Percentiles rank a stretch among this genome's conserved stretches.
phyloP scores from a whole-genome alignment of 2,113 vertebrate species.

The Solenodon paradoxus region DNA sequence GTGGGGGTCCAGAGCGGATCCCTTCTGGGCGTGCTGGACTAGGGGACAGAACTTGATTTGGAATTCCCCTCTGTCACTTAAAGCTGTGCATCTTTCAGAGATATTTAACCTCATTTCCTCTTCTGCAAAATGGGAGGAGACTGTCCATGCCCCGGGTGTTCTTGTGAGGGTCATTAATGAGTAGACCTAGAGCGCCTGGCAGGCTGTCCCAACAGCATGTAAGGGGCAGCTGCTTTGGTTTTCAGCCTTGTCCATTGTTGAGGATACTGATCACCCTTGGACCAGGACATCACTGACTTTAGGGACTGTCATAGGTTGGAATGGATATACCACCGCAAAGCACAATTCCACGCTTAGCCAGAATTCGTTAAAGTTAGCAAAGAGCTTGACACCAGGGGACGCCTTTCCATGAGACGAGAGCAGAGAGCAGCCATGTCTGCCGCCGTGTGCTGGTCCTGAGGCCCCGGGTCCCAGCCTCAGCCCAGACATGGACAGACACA shows the following conservation, averaged over 20 bases:
- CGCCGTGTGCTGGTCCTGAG: fast-evolving
- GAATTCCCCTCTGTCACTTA: neutral
- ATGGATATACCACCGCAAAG: neutral
- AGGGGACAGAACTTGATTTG: neutral
- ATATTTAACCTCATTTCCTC: neutral
- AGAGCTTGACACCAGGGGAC: neutral
- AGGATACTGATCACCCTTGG: neutral
- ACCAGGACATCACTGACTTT: neutral
- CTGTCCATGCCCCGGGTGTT: neutral
- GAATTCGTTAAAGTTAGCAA: neutral
- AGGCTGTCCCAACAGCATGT: neutral
- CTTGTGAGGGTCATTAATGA: neutral
- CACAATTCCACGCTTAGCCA: neutral
- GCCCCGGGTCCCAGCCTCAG: fast-evolving
- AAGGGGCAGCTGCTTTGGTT: neutral
- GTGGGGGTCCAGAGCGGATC: neutral
- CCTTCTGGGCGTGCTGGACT: neutral
- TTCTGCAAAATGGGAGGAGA: neutral
- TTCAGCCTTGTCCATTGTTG: neutral
- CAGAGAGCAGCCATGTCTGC: neutral
- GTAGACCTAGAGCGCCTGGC: no score
- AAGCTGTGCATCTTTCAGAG: neutral
- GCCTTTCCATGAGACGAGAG: no score
- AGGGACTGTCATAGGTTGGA: neutral
- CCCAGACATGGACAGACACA: no score